Evolutionary conservation across 2,888 invertebrate genomes (phyloP).

Genomic region (Tetramorium bicarinatum): DNA sequence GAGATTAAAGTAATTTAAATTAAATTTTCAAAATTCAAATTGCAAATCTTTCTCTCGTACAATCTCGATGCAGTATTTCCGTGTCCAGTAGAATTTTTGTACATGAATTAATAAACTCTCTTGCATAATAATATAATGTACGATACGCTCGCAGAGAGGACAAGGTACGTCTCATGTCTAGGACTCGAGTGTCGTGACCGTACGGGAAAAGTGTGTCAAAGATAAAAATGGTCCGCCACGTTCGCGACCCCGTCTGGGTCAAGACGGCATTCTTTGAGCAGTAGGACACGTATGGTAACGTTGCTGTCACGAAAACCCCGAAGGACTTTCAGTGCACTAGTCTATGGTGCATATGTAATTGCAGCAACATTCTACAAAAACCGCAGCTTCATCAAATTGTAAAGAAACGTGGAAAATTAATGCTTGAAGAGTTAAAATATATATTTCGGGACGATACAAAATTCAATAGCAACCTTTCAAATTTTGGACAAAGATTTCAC

Average conservation of each 20-base stretch:
- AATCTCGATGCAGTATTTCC: background rate
- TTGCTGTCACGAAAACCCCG: slow-evolving; percentile 26
- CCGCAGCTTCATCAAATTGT: background rate
- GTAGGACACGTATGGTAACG: slow-evolving; percentile 16
- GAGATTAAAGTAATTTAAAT: background rate
- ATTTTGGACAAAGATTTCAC: too few species aligned
- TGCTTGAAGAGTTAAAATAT: background rate
- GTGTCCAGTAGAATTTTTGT: background rate
- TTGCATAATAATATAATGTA: slow-evolving; percentile 4
- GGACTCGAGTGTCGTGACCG: slow-evolving; percentile 8
- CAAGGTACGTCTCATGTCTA: background rate
- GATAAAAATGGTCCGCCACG: slow-evolving; percentile 36
- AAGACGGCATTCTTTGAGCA: slow-evolving; percentile 35
- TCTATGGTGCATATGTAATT: slow-evolving; percentile 25
- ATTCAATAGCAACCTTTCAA: too few species aligned
- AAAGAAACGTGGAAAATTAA: slow-evolving; percentile 1
- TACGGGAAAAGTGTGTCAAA: slow-evolving; percentile 39
- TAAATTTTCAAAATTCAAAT: background rate
- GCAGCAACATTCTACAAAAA: slow-evolving; percentile 9
- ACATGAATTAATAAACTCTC: slow-evolving; percentile 16
- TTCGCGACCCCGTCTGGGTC: slow-evolving; percentile 1
- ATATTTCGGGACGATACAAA: too few species aligned
- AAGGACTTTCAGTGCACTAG: background rate
- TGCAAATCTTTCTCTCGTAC: background rate
- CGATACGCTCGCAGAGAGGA: background rate